Percentiles rank a stretch among this genome's conserved stretches.
Evolutionary conservation across 30 jellyfish, hydroid and myxozoan species (phyloP).

Genomic region (Aurelia sp.): DNA sequence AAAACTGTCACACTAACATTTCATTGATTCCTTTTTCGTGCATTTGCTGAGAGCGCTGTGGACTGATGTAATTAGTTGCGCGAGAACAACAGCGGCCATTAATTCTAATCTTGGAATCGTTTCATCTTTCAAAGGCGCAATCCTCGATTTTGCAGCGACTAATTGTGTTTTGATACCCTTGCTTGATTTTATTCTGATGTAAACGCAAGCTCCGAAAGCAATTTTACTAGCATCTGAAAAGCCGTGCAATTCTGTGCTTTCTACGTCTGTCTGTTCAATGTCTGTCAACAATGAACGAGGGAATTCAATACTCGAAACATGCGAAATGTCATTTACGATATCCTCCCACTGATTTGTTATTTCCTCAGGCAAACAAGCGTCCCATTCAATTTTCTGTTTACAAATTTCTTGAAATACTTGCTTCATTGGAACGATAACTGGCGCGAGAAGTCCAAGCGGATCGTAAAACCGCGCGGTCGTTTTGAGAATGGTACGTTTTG

Average conservation of each 20-base stretch:
- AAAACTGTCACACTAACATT: neutral
- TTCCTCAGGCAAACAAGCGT: conserved; percentile 10
- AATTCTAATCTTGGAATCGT: neutral
- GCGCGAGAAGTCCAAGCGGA: conserved; percentile 14
- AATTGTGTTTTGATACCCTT: neutral
- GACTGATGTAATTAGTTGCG: neutral
- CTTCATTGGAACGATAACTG: neutral
- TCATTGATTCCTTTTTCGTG: neutral
- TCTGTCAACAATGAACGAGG: no score
- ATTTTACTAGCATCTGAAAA: neutral
- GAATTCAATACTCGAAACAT: no score
- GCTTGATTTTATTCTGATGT: neutral
- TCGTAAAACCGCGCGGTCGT: conserved; percentile 3
- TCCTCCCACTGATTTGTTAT: neutral
- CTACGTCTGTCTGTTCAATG: no score
- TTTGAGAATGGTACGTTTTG: neutral
- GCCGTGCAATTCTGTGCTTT: neutral
- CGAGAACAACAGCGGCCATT: neutral
- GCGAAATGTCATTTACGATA: no score
- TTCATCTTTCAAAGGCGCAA: conserved; percentile 21
- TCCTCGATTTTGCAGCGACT: conserved; percentile 20
- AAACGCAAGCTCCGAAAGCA: neutral
- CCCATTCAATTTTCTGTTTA: conserved; percentile 21
- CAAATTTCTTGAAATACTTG: conserved; percentile 23
- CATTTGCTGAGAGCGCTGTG: neutral